A percentile compares a stretch with the other conserved stretches of the same genome.
phyloP scores from a whole-genome alignment of 2,888 invertebrate genomes.

The Spialia ferax region DNA sequence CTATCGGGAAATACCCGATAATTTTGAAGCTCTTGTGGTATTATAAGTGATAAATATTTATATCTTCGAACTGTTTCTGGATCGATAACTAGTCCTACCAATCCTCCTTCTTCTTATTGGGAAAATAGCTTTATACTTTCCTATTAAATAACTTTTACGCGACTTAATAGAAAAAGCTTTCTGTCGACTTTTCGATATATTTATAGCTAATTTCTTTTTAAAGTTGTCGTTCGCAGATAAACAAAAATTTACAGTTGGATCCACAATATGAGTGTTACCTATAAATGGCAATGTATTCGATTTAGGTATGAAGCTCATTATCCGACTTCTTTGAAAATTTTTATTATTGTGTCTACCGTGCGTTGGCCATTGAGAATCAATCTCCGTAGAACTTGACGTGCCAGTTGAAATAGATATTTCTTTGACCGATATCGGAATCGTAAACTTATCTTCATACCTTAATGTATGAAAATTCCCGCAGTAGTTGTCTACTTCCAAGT shows the following conservation, averaged over 20 bases:
- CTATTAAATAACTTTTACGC: constrained; percentile 57
- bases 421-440: constrained; percentile 54
- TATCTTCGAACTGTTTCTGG: neutral
- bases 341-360: constrained; percentile 51
- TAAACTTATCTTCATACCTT: constrained; percentile 69
- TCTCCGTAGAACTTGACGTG: constrained; percentile 59
- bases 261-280: constrained; percentile 51
- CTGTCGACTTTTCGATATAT: constrained; percentile 5
- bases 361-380: constrained; percentile 60
- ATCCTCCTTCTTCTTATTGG: constrained; percentile 58
- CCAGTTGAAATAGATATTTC: constrained; percentile 55
- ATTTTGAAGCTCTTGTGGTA: too few species aligned
- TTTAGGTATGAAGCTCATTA: constrained; percentile 56
- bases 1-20: too few species aligned
- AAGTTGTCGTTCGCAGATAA: constrained; percentile 39
- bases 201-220: constrained; percentile 17
- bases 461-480: constrained; percentile 61
- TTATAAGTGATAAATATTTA: too few species aligned
- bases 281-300: constrained; percentile 54
- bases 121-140: constrained; percentile 65
- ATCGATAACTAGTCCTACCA: constrained; percentile 49
- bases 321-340: constrained; percentile 26
- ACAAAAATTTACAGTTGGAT: constrained; percentile 44
- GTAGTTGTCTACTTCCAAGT: constrained; percentile 57
- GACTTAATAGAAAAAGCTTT: constrained; percentile 51